phyloP scores from a whole-genome alignment of 2,113 vertebrate species.

The Saimiri boliviensis region DNA sequence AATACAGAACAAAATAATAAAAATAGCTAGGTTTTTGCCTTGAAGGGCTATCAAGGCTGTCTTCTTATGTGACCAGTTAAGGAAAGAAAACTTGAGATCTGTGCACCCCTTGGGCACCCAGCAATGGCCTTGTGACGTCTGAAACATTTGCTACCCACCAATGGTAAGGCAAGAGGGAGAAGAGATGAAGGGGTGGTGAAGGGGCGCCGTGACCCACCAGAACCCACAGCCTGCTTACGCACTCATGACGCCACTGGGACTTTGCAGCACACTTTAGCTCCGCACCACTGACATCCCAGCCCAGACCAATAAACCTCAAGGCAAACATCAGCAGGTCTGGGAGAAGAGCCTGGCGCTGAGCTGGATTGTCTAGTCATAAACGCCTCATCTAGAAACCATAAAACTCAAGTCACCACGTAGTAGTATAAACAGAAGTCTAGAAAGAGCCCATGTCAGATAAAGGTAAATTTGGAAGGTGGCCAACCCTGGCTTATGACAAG shows the following conservation, averaged over 20 bases:
- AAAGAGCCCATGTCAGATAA: background rate
- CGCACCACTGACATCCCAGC: background rate
- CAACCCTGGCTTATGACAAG: background rate
- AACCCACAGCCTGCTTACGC: background rate
- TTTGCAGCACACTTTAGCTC: background rate
- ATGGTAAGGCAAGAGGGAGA: background rate
- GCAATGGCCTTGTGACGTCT: background rate
- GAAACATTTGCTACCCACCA: background rate
- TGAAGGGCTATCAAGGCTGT: background rate
- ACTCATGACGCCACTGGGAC: background rate
- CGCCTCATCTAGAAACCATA: background rate
- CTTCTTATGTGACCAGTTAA: background rate
- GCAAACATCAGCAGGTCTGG: background rate
- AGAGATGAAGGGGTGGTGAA: background rate
- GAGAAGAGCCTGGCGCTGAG: background rate
- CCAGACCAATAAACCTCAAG: background rate
- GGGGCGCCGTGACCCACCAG: rapidly evolving
- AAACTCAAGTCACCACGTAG: background rate
- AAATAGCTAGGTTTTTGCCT: background rate
- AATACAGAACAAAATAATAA: background rate
- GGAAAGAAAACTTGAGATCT: background rate
- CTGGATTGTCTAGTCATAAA: conserved; percentile 24
- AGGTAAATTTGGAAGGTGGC: background rate
- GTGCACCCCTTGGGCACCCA: background rate
- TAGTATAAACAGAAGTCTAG: conserved; percentile 3